phyloP scores from a whole-genome alignment of 2,797 vertebrate genomes.

The Pseudocheirus occidentalis region DNA sequence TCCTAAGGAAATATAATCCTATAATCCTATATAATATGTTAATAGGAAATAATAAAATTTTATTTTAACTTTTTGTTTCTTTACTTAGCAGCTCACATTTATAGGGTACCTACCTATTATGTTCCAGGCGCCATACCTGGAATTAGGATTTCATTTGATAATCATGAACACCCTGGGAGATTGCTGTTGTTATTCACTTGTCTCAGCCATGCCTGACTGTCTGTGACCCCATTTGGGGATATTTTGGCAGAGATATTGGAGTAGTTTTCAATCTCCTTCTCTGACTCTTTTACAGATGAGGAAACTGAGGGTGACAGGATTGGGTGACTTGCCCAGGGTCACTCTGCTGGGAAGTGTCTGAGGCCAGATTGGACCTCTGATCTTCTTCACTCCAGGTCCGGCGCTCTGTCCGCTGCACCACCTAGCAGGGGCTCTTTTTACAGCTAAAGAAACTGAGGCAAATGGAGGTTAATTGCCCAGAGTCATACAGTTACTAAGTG shows the following conservation, averaged over 20 bases:
- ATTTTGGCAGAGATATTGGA: background rate
- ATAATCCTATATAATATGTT: too few species aligned
- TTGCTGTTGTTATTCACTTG: background rate
- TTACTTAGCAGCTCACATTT: background rate
- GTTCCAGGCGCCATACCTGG: background rate
- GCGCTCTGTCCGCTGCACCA: too few species aligned
- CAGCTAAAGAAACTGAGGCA: background rate
- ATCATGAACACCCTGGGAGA: background rate
- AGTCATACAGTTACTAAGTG: background rate
- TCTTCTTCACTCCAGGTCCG: too few species aligned
- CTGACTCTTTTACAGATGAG: background rate
- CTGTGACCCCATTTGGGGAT: background rate
- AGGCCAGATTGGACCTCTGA: too few species aligned
- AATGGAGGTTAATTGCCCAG: background rate
- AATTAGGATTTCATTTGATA: background rate
- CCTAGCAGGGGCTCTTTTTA: too few species aligned
- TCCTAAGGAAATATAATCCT: background rate
- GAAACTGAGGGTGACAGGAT: background rate
- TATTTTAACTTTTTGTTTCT: background rate
- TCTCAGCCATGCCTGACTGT: background rate
- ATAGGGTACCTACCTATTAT: too few species aligned
- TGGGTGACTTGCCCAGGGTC: too few species aligned
- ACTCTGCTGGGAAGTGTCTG: too few species aligned
- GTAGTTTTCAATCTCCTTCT: background rate
- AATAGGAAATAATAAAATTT: background rate